Conservation (phyloP, 2,113 vertebrate species). For the Prolemur simus region DNA sequence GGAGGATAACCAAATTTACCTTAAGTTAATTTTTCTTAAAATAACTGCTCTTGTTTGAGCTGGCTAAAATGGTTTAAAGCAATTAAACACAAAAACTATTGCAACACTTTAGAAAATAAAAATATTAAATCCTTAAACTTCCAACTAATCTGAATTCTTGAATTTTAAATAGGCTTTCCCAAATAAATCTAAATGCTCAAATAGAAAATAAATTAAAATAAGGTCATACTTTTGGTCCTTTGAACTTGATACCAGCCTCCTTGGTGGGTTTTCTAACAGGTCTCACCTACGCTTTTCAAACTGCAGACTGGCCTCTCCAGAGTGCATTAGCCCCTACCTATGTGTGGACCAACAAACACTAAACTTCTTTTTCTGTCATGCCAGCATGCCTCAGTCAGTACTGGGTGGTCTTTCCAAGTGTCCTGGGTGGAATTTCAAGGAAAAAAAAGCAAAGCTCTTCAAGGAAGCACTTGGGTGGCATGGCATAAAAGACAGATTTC, state of each 20-base stretch:
- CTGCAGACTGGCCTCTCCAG: neutral
- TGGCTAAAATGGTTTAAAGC: neutral
- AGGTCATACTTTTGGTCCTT: neutral
- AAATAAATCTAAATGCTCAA: neutral
- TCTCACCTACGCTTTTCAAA: neutral
- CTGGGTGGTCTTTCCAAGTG: constrained; percentile 9
- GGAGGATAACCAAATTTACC: neutral
- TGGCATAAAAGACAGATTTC: neutral
- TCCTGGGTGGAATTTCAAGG: neutral
- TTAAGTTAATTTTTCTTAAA: constrained; percentile 31
- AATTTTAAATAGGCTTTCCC: neutral
- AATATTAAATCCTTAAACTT: neutral
- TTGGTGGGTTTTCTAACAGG: neutral
- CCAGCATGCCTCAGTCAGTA: neutral
- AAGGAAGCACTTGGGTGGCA: constrained; percentile 1
- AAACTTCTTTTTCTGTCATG: neutral
- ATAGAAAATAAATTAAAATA: constrained; percentile 15
- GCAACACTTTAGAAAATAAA: constrained; percentile 2
- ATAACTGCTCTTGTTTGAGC: neutral
- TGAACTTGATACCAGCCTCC: neutral
- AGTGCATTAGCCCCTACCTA: rapidly evolving
- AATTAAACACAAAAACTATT: neutral
- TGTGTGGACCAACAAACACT: no score
- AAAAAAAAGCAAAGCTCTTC: neutral
- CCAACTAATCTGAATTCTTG: neutral